Evolutionary conservation across 2,797 vertebrate species (phyloP).

Genomic region (Florisuga fusca): DNA sequence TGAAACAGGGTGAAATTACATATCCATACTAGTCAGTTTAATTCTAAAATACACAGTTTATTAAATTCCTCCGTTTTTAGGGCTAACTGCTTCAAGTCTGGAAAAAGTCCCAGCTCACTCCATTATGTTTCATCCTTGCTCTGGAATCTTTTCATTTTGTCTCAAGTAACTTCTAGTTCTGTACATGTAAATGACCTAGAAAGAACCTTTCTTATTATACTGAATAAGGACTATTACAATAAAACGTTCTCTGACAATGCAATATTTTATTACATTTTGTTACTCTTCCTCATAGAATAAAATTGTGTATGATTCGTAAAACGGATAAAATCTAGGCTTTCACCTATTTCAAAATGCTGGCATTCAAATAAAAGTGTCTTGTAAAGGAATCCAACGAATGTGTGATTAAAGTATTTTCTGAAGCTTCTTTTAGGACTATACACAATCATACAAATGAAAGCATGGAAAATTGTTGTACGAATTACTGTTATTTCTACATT

Average conservation of each 20-base stretch:
- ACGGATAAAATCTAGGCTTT: not conserved
- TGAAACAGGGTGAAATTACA: not conserved
- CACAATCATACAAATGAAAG: not conserved
- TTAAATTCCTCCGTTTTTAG: not conserved
- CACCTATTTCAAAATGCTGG: not conserved
- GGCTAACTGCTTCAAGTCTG: not conserved
- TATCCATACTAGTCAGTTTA: not conserved
- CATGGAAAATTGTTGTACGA: not conserved
- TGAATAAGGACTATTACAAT: not conserved
- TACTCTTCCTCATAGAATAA: not conserved
- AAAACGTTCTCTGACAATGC: not conserved
- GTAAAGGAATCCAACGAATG: not conserved
- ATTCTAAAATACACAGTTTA: not conserved
- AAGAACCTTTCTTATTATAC: not conserved
- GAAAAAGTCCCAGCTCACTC: not conserved
- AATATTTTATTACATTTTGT: not conserved
- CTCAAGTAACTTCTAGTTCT: not conserved
- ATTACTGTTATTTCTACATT: not conserved
- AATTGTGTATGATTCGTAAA: not conserved
- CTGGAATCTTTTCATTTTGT: not conserved
- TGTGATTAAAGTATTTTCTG: not conserved
- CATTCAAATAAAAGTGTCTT: not conserved
- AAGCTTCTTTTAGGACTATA: not conserved
- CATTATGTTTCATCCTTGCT: not conserved
- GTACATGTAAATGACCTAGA: not conserved